Base-by-base conservation (phyloP, 2,797 vertebrate genomes). In the Acrossocheilus wenchowensis region DNA sequence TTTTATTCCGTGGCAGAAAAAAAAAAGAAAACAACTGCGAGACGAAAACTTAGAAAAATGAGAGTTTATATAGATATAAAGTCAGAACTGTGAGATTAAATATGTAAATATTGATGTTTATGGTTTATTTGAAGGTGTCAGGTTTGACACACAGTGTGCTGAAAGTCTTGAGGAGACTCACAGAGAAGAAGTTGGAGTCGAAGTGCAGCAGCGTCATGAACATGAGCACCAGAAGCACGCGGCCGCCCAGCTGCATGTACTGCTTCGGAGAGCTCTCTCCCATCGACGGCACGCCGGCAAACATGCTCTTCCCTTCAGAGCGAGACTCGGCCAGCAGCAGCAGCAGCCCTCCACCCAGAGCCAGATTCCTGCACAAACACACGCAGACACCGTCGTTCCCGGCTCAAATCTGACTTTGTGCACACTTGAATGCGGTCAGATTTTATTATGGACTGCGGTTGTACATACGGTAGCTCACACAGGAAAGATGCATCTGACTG, bases 151-250 rank as follows among this genome's bases (percentile, higher is more conserved):
- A 9, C 21, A 21, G 21, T 4, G 9, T 62, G 60, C 26, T 30
- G 5, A 64, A 66, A 30, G 30, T 4, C n/a, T 48, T 26, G 2
- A 30, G 7, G 3, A 8, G 68, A 96, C 98, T 97, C 89, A 99
- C 98, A 54, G 96, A 98, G 93, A 99, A 97, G 94, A 99, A 97
- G 92, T 93, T 97, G 92, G 97, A 92, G n/a, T 99, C 97, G 12
- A 99, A 98, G 94, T 99, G 98, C 17, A 99, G 95, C 87, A 99
- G 94, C 3, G 98, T 99, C 98, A 99, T 99, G 95, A 99, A 99
- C 98, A 99, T 99, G 88, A 99, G 95, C 85, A 99, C 97, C 0
- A 99, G 96, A 88, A 99, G 94, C 4, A 99, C 97, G 0, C 98
- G 94, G 0, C 98, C 98, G 0, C 98, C 98, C 26, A 99, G 95